These are phyloP conservation scores for Cephalopterus ornatus DNA, from an alignment of 2,113 vertebrate species.

Conservation along the genomic window DNA sequence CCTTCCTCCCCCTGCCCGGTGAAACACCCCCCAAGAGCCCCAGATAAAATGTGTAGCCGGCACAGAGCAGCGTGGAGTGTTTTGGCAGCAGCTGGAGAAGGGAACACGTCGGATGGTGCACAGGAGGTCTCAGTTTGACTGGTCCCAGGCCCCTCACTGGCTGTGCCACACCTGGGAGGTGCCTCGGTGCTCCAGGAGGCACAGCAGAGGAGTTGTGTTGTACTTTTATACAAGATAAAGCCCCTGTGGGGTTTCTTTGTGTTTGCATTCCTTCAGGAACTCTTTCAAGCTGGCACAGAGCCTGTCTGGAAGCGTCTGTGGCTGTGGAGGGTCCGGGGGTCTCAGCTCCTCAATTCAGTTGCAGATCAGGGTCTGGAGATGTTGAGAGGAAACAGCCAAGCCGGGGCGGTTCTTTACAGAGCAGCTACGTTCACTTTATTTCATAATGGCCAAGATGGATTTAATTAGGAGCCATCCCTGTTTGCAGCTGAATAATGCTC, in stretches of 20 bases:
- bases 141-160: neutral
- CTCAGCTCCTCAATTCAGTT: neutral
- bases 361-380: neutral
- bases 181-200: neutral
- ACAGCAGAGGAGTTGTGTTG: neutral
- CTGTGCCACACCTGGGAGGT: neutral
- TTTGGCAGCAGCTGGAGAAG: neutral
- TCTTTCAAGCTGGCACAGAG: neutral
- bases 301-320: neutral
- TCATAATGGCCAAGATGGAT: neutral
- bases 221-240: neutral
- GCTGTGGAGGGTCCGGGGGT: neutral
- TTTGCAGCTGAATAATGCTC: constrained; percentile 19
- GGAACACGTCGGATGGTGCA: neutral
- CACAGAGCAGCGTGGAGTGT: rapidly evolving
- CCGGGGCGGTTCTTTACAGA: neutral
- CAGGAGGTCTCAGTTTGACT: neutral
- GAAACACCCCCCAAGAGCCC: neutral
- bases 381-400: neutral
- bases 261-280: neutral
- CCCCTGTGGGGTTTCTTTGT: neutral
- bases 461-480: constrained; percentile 7
- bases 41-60: neutral
- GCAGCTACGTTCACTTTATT: neutral
- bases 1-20: neutral